A percentile compares a stretch with the other conserved stretches of the same genome.
Conservation (phyloP, 2,113 vertebrate species). For the Oxyruncus cristatus region DNA sequence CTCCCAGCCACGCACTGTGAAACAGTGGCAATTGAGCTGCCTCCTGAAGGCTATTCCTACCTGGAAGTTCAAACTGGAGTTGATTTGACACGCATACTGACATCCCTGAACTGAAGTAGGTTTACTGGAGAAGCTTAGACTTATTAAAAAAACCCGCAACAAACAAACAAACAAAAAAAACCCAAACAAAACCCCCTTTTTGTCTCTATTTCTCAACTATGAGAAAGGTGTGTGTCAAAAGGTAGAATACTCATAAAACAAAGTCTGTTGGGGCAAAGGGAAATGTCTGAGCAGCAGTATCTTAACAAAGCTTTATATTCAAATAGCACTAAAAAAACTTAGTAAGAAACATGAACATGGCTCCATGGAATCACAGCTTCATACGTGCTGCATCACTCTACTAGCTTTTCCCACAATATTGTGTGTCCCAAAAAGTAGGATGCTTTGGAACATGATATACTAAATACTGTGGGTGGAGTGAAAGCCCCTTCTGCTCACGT, state of each 20-base stretch:
- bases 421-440: background rate
- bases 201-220: background rate
- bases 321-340: background rate
- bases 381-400: background rate
- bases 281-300: background rate
- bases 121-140: background rate
- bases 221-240: too few relatives aligned
- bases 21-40: background rate
- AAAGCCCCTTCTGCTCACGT: background rate
- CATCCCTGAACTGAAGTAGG: background rate
- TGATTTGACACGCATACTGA: background rate
- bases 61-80: background rate
- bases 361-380: background rate
- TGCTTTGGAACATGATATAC: background rate
- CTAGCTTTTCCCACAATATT: background rate
- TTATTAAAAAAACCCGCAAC: background rate
- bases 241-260: background rate
- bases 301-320: background rate
- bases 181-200: background rate
- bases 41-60: background rate
- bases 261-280: background rate
- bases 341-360: background rate
- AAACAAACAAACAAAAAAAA: accelerated
- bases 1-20: background rate
- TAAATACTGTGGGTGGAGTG: background rate